Evolutionary conservation across 2,797 vertebrate species (phyloP), one percentile per base, ranked within the genome.

Genomic region (Australoheros facetus): DNA sequence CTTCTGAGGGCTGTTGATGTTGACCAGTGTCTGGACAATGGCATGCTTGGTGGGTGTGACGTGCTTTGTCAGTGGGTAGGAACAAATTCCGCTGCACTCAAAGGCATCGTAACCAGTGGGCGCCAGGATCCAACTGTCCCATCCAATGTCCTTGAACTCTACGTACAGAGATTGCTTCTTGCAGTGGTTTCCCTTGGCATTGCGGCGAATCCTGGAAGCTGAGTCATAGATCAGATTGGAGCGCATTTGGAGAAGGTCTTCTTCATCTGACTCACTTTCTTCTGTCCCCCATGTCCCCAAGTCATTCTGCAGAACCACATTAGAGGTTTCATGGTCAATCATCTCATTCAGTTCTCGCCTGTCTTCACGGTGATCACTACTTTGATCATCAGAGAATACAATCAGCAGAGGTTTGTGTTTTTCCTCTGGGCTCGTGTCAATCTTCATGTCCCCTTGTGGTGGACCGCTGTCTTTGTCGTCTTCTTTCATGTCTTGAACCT

Each of bases 91-190:
- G 0, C 96, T 93, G 77, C 98, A 99, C 87, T 99, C 97, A 0
- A 96, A 99, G 4, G 98, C 98, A 71, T 99, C 98, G 0, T 99
- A 99, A 5, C 97, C 97, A 0, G 95, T 87, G 0, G 98, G 98
- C 0, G 98, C 98, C 1, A 99, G 96, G 93, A 99, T 98, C 98
- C 98, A 99, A 51, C 96, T 98, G 87, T 99, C 97, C 98, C 98
- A 99, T 17, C 98, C 98, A 0, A 99, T 99, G 81, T 99, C 98
- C 86, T 99, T 99, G 93, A 99, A 99, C 89, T 99, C 97, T 0
- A 99, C 98, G 13, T 96, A 98, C 58, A 99, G 96, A 0, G 98
- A 96, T 12, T 96, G 97, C 80, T 96, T 98, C 90, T 97, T 99
- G 93, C 98, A 99, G 81, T 97, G 97, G 93, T 97, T 97, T 28